These are phyloP conservation scores for Ashinkailepas kermadecensis DNA, from an alignment of 2,888 invertebrate genomes.

Conservation along the genomic window DNA sequence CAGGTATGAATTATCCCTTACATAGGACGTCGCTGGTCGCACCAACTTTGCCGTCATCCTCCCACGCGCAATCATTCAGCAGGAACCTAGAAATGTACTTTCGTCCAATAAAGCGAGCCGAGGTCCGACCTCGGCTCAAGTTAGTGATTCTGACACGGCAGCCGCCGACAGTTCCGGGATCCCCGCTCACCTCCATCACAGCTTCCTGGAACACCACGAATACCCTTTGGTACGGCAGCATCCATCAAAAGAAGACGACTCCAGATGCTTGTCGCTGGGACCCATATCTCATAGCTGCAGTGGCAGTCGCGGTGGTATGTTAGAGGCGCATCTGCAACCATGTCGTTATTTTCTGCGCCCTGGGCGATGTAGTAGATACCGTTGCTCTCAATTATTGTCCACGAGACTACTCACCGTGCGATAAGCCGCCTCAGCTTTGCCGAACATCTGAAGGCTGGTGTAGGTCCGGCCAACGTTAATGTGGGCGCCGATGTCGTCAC, in stretches of 20 bases:
- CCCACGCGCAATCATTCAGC: too few species aligned
- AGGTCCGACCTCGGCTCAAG: too few species aligned
- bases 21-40: too few species aligned
- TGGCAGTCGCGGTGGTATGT: neutral
- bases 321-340: neutral
- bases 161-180: too few species aligned
- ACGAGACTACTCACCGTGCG: slow-evolving; percentile 50
- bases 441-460: slow-evolving; percentile 77
- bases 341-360: neutral
- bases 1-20: too few species aligned
- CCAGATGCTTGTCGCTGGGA: neutral
- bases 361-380: neutral
- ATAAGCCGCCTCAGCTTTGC: slow-evolving; percentile 88
- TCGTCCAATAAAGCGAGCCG: too few species aligned
- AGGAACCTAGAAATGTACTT: too few species aligned
- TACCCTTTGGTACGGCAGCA: neutral
- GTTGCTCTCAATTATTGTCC: neutral
- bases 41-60: too few species aligned
- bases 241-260: neutral
- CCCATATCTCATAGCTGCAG: neutral
- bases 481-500: slow-evolving; percentile 92
- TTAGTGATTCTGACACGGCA: too few species aligned
- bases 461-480: slow-evolving; percentile 94
- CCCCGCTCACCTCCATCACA: too few species aligned
- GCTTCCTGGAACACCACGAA: too few species aligned